A percentile compares a stretch with the other conserved stretches of the same genome.
Conservation (phyloP, 2,113 vertebrate species). For the Todiramphus saurophagus region DNA sequence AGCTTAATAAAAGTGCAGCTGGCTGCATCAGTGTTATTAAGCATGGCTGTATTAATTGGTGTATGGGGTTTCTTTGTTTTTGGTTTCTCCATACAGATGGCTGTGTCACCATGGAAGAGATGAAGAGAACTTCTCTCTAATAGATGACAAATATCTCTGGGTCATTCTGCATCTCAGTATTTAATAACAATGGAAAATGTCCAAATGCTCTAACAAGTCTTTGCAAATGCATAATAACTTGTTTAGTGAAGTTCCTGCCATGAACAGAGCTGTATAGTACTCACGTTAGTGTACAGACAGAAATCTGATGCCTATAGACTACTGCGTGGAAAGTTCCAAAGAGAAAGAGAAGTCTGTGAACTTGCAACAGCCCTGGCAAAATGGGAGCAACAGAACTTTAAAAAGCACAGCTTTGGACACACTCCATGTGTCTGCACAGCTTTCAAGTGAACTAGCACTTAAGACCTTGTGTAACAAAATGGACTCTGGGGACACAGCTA, state of each 20-base stretch:
- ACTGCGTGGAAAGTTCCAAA: slow-evolving; percentile 68
- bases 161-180: slow-evolving; percentile 45
- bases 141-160: slow-evolving; percentile 56
- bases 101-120: slow-evolving; percentile 60
- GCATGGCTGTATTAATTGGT: not conserved
- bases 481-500: slow-evolving; percentile 88
- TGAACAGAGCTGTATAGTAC: slow-evolving; percentile 75
- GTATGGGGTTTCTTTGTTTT: not conserved
- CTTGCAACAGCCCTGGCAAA: slow-evolving; percentile 69
- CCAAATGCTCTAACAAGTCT: slow-evolving; percentile 65
- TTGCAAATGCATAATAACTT: slow-evolving; percentile 66
- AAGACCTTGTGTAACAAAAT: slow-evolving; percentile 83
- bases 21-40: not conserved
- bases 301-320: slow-evolving; percentile 75
- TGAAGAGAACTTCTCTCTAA: slow-evolving; percentile 63
- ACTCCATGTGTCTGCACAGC: slow-evolving; percentile 81
- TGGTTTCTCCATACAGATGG: slow-evolving; percentile 49
- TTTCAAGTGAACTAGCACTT: slow-evolving; percentile 79
- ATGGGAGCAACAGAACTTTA: slow-evolving; percentile 78
- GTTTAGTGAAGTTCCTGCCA: slow-evolving; percentile 61
- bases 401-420: slow-evolving; percentile 76
- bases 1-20: not conserved
- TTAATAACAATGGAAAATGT: slow-evolving; percentile 60
- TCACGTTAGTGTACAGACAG: slow-evolving; percentile 54
- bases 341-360: slow-evolving; percentile 65